These are phyloP conservation scores for Vidua chalybeata DNA, from an alignment of 2,113 vertebrate genomes.

Conservation along the genomic window DNA sequence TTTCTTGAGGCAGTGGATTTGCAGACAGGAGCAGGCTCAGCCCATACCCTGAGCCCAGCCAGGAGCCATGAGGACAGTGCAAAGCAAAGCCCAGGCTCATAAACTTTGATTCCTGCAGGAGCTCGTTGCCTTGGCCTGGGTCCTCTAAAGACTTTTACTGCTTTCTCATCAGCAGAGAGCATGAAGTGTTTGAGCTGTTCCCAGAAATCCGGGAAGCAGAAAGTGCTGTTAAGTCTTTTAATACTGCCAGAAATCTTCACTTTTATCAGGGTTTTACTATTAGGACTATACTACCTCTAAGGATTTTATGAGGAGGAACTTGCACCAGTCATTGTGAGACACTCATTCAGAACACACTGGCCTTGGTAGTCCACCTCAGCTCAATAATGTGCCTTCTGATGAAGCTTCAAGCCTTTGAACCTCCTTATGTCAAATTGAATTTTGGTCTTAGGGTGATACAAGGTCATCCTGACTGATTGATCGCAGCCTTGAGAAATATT, in stretches of 20 bases:
- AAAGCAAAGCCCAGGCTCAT: neutral
- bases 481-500: neutral
- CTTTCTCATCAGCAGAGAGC: neutral
- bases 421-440: neutral
- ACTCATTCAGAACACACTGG: neutral
- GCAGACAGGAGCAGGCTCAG: neutral
- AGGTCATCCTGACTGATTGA: neutral
- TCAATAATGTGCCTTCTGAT: neutral
- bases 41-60: neutral
- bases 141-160: neutral
- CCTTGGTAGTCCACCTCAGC: neutral
- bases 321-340: neutral
- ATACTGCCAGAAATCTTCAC: neutral
- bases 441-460: neutral
- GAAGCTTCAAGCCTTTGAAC: neutral
- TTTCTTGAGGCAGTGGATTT: neutral
- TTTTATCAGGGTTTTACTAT: neutral
- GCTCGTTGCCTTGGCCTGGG: neutral
- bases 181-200: neutral
- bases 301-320: neutral
- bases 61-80: neutral
- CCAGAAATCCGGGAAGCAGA: neutral
- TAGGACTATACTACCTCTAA: neutral
- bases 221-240: neutral
- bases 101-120: neutral